These are phyloP conservation scores for Chloropsis cyanopogon DNA, from an alignment of 2,113 vertebrate species.

Conservation along the genomic window DNA sequence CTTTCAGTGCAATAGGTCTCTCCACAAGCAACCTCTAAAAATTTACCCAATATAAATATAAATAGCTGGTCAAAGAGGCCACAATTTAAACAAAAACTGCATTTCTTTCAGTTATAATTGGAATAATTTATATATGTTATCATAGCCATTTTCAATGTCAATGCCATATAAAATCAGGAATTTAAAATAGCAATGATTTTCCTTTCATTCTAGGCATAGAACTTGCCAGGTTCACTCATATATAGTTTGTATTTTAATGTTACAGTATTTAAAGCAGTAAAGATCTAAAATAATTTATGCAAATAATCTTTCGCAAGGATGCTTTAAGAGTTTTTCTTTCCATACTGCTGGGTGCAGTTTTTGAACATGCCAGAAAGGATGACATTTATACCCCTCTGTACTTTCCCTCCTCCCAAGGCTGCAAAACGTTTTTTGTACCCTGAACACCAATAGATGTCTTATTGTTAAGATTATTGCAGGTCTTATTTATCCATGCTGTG, in stretches of 20 bases:
- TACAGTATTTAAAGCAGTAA: background rate
- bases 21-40: background rate
- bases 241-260: background rate
- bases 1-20: background rate
- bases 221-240: background rate
- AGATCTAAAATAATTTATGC: background rate
- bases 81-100: background rate
- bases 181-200: background rate
- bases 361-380: background rate
- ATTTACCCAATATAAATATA: background rate
- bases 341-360: background rate
- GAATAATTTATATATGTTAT: background rate
- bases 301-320: background rate
- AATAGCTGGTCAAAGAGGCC: background rate
- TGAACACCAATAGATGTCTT: background rate
- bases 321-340: background rate
- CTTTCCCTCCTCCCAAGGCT: background rate
- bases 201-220: background rate
- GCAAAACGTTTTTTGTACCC: background rate
- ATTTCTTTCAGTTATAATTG: background rate
- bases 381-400: background rate
- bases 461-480: background rate
- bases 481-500: background rate
- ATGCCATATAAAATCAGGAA: background rate
- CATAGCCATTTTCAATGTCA: background rate